Conservation (phyloP, 2,113 vertebrate species). For the Oreotragus oreotragus region DNA sequence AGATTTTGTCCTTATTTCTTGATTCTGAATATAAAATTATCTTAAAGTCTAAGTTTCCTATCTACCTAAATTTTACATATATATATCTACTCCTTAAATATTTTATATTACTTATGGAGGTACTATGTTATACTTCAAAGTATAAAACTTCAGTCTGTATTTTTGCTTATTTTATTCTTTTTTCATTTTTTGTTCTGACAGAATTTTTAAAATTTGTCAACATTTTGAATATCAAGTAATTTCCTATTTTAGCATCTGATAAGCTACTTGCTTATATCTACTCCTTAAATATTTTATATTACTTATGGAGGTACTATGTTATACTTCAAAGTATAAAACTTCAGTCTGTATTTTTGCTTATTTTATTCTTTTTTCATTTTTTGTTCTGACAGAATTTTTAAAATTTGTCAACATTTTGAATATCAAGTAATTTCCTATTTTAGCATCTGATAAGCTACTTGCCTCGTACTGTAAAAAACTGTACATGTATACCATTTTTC, state of each 20-base stretch:
- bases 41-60: not conserved
- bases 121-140: not conserved
- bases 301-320: not conserved
- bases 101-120: not conserved
- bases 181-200: not conserved
- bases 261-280: not conserved
- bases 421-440: not conserved
- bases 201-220: slow-evolving; percentile 26
- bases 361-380: not conserved
- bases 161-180: slow-evolving; percentile 19
- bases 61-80: not conserved
- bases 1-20: slow-evolving; percentile 14
- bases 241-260: not conserved
- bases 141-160: not conserved
- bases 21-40: slow-evolving; percentile 35
- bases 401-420: not conserved
- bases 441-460: not conserved
- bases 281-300: slow-evolving; percentile 16
- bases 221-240: not conserved
- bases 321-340: slow-evolving; percentile 15
- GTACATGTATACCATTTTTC: not conserved
- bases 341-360: slow-evolving; percentile 11
- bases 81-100: not conserved
- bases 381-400: not conserved
- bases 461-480: not conserved